Conservation (phyloP, 2,113 vertebrate genomes). For the Takifugu bimaculatus region DNA sequence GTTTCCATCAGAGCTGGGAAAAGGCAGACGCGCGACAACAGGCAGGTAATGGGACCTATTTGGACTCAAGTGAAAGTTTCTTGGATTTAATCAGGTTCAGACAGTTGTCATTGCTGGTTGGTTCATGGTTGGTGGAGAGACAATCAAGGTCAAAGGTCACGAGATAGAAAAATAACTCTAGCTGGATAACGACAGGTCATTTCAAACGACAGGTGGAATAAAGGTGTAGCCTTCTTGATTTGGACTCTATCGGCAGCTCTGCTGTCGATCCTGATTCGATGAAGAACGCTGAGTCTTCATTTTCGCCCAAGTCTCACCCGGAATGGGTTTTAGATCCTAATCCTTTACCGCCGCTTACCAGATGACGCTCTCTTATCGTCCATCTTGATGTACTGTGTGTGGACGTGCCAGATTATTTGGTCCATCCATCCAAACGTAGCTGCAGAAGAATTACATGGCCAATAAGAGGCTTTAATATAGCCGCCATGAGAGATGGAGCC, state of each 20-base stretch:
- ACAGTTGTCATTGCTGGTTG: no score
- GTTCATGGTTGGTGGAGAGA: no score
- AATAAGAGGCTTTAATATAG: slow-evolving; percentile 56
- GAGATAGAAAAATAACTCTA: neutral
- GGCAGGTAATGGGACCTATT: neutral
- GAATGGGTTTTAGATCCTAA: no score
- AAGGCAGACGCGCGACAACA: slow-evolving; percentile 6
- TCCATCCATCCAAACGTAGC: slow-evolving; percentile 36
- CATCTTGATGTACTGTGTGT: slow-evolving; percentile 1
- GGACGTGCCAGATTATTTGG: slow-evolving; percentile 39
- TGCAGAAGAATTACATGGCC: slow-evolving; percentile 42
- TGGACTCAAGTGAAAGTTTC: slow-evolving; percentile 18
- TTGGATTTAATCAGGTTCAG: no score
- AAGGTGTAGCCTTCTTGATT: no score
- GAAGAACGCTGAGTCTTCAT: no score
- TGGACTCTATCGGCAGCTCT: no score
- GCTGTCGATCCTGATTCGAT: no score
- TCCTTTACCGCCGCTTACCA: no score
- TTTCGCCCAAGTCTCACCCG: no score
- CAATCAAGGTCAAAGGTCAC: neutral
- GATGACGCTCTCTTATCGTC: neutral
- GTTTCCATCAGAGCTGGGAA: slow-evolving; percentile 8
- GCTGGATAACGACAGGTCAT: no score
- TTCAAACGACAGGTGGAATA: no score
- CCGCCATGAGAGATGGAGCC: slow-evolving; percentile 41